phyloP scores from a whole-genome alignment of 23 tunicate genomes.

The Ciona savignyi region DNA sequence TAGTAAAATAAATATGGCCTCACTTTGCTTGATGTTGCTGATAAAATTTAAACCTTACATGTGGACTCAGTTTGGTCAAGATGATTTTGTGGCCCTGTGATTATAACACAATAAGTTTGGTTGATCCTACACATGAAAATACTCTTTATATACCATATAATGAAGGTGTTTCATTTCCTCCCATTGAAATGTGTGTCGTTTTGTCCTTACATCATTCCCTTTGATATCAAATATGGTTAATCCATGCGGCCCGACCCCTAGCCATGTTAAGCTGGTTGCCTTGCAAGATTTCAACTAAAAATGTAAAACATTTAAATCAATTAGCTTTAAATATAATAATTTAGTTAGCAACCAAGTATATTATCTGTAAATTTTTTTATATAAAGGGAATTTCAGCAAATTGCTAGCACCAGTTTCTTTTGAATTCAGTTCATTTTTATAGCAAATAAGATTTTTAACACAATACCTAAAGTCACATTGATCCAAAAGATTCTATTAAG shows the following conservation, averaged over 20 bases:
- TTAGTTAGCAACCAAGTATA: too few species aligned
- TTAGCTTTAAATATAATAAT: too few species aligned
- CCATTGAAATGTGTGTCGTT: slow-evolving; percentile 33
- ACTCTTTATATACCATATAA: slow-evolving; percentile 15
- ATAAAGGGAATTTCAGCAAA: too few species aligned
- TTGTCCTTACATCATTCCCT: slow-evolving; percentile 10
- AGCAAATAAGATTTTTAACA: too few species aligned
- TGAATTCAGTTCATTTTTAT: too few species aligned
- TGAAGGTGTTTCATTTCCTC: slow-evolving; percentile 26
- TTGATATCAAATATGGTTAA: slow-evolving; percentile 30
- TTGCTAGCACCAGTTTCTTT: too few species aligned
- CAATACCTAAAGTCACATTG: too few species aligned
- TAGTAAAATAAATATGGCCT: too few species aligned
- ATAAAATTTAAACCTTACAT: slow-evolving; percentile 27
- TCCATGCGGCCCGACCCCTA: slow-evolving; percentile 44
- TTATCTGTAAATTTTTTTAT: too few species aligned
- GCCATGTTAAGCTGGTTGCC: slow-evolving; percentile 22
- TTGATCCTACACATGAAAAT: neutral
- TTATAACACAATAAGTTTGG: too few species aligned
- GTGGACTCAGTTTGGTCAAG: slow-evolving; percentile 18
- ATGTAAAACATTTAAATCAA: too few species aligned
- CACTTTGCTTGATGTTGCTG: slow-evolving; percentile 20
- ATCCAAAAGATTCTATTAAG: too few species aligned
- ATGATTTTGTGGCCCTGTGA: slow-evolving; percentile 30
- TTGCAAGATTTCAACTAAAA: slow-evolving; percentile 37